phyloP scores from a whole-genome alignment of 2,113 vertebrate species.

The Dasyprocta punctata region DNA sequence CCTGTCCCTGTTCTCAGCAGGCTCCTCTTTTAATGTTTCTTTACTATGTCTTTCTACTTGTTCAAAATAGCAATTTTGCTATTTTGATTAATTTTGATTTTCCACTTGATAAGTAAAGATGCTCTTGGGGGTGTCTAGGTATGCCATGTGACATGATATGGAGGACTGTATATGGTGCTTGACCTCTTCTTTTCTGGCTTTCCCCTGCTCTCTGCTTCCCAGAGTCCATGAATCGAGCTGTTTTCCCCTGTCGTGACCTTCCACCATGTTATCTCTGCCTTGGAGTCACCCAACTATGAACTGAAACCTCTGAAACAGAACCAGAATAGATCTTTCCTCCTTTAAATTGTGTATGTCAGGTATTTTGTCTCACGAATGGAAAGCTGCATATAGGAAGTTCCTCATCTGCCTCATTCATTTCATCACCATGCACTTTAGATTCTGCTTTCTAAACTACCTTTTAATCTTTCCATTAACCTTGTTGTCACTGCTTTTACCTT shows the following conservation, averaged over 20 bases:
- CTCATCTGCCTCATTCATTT: not conserved
- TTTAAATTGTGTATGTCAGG: not conserved
- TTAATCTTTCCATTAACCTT: not conserved
- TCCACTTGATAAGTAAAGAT: not conserved
- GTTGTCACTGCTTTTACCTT: not conserved
- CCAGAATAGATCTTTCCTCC: not conserved
- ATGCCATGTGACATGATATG: not conserved
- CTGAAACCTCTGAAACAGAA: not conserved
- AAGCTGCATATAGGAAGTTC: not conserved
- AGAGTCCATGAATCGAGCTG: not conserved
- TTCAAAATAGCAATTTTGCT: not conserved
- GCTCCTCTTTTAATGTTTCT: not conserved
- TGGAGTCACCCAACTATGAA: not conserved
- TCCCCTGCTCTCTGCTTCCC: not conserved
- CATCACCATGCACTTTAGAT: not conserved
- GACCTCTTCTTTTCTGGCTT: not conserved
- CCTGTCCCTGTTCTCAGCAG: not conserved
- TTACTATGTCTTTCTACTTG: not conserved
- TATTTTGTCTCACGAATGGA: not conserved
- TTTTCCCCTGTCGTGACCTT: not conserved
- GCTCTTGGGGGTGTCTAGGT: not conserved
- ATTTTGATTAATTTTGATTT: not conserved
- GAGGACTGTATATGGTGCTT: not conserved
- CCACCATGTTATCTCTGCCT: not conserved
- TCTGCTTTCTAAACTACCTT: not conserved